These are phyloP conservation scores for Tachina lurida DNA, from an alignment of 2,888 invertebrate species.

Conservation along the genomic window DNA sequence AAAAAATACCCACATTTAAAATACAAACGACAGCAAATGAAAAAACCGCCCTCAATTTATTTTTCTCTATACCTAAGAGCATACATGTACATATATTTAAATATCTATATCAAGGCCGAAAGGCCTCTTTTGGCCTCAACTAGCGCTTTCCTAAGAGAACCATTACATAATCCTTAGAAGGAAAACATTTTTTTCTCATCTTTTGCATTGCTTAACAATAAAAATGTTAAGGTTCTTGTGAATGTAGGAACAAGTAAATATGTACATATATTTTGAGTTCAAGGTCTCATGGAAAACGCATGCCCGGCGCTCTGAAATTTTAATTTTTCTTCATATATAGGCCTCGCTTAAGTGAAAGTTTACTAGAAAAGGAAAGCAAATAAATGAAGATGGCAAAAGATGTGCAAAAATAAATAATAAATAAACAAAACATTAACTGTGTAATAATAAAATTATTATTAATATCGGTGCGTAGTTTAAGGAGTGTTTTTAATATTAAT, in stretches of 20 bases:
- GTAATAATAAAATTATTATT: constrained; percentile 19
- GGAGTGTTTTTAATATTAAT: not conserved
- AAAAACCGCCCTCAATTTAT: constrained; percentile 39
- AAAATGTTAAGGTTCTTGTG: constrained; percentile 10
- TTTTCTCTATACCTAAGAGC: constrained; percentile 45
- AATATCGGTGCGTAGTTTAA: not conserved
- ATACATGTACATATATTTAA: not conserved
- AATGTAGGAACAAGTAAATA: constrained; percentile 11
- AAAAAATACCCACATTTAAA: constrained; percentile 19
- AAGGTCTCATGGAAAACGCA: constrained; percentile 67
- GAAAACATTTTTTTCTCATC: not conserved
- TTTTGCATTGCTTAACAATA: constrained; percentile 25
- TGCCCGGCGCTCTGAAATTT: constrained; percentile 51
- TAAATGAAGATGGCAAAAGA: not conserved
- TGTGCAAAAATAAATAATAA: not conserved
- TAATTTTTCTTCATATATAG: constrained; percentile 18
- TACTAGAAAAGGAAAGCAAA: constrained; percentile 1
- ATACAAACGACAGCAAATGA: not conserved
- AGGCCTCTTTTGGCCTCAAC: constrained; percentile 26
- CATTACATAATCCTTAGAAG: constrained; percentile 41
- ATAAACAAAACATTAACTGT: constrained; percentile 37
- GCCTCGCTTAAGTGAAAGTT: constrained; percentile 31
- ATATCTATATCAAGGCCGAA: constrained; percentile 27
- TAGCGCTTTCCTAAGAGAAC: constrained; percentile 49
- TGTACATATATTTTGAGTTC: constrained; percentile 42